Conservation (phyloP, 2,113 vertebrate genomes). For the Hydrolagus affinis region DNA sequence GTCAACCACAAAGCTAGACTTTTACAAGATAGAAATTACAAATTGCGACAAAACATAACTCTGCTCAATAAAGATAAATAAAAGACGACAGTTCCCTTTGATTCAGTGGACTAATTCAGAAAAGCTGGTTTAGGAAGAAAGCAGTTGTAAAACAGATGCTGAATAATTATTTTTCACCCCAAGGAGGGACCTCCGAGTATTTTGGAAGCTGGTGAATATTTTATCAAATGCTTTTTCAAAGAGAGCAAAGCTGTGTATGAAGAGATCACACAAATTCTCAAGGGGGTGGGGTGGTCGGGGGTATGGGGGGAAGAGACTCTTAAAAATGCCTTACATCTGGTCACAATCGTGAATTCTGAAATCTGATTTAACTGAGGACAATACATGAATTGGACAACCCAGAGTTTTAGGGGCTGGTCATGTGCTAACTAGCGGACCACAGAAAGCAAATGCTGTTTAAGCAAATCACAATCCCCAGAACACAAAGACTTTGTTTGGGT, state of each 20-base stretch:
- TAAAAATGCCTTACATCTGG: background rate
- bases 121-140: slow-evolving; percentile 16
- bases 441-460: too few relatives aligned
- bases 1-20: background rate
- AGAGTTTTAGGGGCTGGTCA: too few relatives aligned
- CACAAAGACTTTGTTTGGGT: too few relatives aligned
- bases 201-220: slow-evolving; percentile 25
- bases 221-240: slow-evolving; percentile 30
- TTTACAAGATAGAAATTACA: background rate
- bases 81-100: background rate
- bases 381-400: background rate
- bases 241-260: slow-evolving; percentile 19
- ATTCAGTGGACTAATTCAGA: slow-evolving; percentile 10
- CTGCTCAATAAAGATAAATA: slow-evolving; percentile 1
- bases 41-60: background rate
- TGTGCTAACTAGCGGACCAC: too few relatives aligned
- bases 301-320: background rate
- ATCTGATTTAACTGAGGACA: background rate
- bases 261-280: background rate
- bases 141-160: slow-evolving; percentile 26
- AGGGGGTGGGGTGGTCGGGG: background rate
- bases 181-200: background rate
- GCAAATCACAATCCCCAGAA: too few relatives aligned
- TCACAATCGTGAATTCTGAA: background rate
- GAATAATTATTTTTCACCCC: slow-evolving; percentile 28